Conservation (phyloP, 2,113 vertebrate species). For the Cochlearius cochlearius region DNA sequence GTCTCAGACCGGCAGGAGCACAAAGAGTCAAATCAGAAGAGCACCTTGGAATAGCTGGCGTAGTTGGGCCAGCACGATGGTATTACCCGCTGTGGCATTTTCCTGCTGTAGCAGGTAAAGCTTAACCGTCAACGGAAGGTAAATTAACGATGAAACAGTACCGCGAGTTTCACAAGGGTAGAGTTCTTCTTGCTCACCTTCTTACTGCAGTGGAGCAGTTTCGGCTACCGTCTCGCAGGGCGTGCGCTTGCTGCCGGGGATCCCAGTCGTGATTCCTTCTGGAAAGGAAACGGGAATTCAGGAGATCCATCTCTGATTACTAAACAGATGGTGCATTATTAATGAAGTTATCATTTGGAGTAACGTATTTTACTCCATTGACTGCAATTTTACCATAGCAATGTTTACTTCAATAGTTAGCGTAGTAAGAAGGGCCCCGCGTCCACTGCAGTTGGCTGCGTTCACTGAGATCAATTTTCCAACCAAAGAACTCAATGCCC, state of each 20-base stretch:
- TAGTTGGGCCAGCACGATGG: accelerated
- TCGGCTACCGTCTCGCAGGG: not conserved
- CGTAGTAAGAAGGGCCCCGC: not conserved
- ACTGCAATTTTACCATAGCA: not conserved
- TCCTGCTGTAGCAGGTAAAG: not conserved
- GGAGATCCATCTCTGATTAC: not conserved
- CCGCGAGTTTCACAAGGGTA: accelerated
- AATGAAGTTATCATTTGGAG: not conserved
- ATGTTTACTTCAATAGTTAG: not conserved
- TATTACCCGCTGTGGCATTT: accelerated
- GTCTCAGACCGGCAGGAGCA: not conserved
- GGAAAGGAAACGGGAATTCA: not conserved
- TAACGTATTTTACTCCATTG: not conserved
- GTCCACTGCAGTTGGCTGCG: not conserved
- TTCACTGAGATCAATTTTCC: not conserved
- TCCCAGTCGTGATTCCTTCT: not conserved
- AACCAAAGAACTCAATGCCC: not conserved
- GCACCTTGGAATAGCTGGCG: not conserved
- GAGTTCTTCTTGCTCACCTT: not conserved
- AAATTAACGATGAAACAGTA: accelerated
- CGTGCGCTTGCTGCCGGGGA: accelerated
- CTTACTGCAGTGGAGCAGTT: not conserved
- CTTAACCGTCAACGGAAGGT: accelerated
- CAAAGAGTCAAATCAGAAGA: not conserved
- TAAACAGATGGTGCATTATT: accelerated